Percentiles rank a stretch among this genome's conserved stretches.
These are phyloP conservation scores for Camptogramma bilineatum DNA, from an alignment of 2,888 invertebrate species.

Conservation along the genomic window DNA sequence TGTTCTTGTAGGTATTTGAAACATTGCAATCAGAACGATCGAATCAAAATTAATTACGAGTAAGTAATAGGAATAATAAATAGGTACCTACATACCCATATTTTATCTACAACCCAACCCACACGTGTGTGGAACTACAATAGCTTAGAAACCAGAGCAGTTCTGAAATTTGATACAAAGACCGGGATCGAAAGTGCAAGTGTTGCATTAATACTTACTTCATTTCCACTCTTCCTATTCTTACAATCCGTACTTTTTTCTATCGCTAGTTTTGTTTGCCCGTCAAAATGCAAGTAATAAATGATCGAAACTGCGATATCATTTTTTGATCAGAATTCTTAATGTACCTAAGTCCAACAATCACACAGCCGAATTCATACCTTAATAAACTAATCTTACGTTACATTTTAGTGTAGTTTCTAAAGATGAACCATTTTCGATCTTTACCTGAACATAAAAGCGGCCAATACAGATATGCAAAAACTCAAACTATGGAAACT, in stretches of 20 bases:
- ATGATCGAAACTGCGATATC: constrained; percentile 82
- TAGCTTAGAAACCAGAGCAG: constrained; percentile 59
- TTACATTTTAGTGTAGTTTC: constrained; percentile 20
- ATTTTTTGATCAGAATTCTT: constrained; percentile 63
- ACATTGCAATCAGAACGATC: not conserved
- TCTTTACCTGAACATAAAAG: constrained; percentile 71
- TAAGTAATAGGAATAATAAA: constrained; percentile 6
- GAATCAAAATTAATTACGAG: not conserved
- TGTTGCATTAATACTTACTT: constrained; percentile 83
- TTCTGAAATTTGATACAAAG: constrained; percentile 63
- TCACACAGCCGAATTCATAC: constrained; percentile 40
- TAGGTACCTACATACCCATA: not conserved
- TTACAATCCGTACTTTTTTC: constrained; percentile 75
- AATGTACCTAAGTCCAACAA: constrained; percentile 42
- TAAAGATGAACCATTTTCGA: constrained; percentile 50
- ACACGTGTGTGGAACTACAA: constrained; percentile 52
- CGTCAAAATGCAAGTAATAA: constrained; percentile 80
- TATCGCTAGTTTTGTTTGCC: constrained; percentile 72
- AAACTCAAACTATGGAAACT: constrained; percentile 12
- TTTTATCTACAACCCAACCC: constrained; percentile 33
- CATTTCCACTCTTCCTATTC: constrained; percentile 73
- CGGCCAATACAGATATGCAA: constrained; percentile 44
- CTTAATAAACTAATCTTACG: constrained; percentile 29
- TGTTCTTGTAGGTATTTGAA: not conserved
- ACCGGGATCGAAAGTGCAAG: constrained; percentile 82